These are phyloP conservation scores for Rhadina sibilatrix DNA, from an alignment of 2,113 vertebrate species.

Conservation along the genomic window DNA sequence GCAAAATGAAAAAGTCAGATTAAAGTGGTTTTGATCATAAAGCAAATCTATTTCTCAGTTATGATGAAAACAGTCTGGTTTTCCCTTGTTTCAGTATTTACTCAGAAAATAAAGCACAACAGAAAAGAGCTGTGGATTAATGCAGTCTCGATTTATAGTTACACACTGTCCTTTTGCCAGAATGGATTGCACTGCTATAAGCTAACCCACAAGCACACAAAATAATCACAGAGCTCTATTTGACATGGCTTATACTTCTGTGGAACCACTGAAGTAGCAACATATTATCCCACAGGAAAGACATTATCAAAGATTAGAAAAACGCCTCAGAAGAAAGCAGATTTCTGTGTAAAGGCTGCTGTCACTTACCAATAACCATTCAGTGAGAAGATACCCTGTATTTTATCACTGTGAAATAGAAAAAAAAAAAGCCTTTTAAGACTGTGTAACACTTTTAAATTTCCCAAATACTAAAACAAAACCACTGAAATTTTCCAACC, in stretches of 20 bases:
- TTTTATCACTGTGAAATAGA: neutral
- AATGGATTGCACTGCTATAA: neutral
- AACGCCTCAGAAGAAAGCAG: neutral
- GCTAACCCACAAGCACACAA: neutral
- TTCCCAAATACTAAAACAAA: neutral
- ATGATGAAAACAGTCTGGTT: neutral
- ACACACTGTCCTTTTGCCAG: neutral
- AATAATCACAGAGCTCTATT: neutral
- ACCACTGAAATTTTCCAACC: accelerated
- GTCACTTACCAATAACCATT: neutral
- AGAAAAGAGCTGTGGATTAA: neutral
- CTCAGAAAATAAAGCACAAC: neutral
- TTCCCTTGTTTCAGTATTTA: neutral
- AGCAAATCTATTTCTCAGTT: neutral
- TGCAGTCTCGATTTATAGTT: neutral
- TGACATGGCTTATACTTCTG: neutral
- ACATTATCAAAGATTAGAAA: neutral
- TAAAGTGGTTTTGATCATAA: neutral
- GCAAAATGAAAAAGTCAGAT: neutral
- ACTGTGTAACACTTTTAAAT: neutral
- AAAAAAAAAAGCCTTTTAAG: neutral
- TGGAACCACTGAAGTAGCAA: neutral
- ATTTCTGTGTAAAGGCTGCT: neutral
- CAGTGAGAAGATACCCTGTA: neutral
- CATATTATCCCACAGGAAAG: neutral